These are phyloP conservation scores for Stenolophus ochropezus DNA, from an alignment of 2,888 invertebrate genomes.

Conservation along the genomic window DNA sequence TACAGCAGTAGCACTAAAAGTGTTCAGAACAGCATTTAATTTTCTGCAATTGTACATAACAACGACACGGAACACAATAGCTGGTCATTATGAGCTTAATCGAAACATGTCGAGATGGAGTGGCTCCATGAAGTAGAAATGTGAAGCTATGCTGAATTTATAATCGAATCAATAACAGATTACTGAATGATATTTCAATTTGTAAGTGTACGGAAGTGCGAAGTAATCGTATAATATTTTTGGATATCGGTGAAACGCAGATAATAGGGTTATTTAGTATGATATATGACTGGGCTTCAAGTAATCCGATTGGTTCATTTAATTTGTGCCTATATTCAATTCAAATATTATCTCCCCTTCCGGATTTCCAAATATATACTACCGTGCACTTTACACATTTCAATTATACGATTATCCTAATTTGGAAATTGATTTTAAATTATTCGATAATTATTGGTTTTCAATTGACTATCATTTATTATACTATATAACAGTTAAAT, in stretches of 20 bases:
- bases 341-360: neutral
- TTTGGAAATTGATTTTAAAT: neutral
- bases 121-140: neutral
- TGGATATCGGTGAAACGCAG: constrained; percentile 15
- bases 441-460: no score
- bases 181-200: constrained; percentile 12
- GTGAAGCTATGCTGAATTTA: neutral
- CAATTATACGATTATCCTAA: neutral
- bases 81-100: neutral
- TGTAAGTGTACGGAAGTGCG: constrained; percentile 34
- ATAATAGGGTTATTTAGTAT: constrained; percentile 8
- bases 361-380: neutral
- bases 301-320: constrained; percentile 20
- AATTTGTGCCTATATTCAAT: constrained; percentile 23
- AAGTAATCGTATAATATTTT: constrained; percentile 36
- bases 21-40: no score
- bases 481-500: no score
- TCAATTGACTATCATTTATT: no score
- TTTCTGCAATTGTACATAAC: no score
- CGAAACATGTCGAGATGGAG: neutral
- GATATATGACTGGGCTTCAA: constrained; percentile 9
- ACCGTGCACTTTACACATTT: neutral
- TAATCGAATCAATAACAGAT: constrained; percentile 6
- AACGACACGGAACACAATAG: neutral
- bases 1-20: no score